Evolutionary conservation across 2,113 vertebrate genomes (phyloP), one percentile per base, ranked within the genome.

Genomic region (Corydoras sp.): DNA sequence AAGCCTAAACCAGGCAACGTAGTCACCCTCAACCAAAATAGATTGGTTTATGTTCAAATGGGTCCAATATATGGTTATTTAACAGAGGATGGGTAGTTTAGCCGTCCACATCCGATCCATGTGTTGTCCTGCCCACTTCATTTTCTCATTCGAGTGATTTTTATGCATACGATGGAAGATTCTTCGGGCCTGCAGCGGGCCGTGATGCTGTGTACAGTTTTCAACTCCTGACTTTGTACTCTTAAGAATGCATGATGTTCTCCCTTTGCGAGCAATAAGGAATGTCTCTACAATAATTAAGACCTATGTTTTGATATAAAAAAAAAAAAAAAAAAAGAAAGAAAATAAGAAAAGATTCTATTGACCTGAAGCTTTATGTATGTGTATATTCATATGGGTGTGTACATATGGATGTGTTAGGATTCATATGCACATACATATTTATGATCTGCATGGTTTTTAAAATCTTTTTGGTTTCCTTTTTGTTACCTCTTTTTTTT

Each of bases 241-340:
- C 85, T 67, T 24, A 83, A 81, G 81, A 82, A 79, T 85, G 89
- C 90, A 89, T 89, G 81, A 83, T 15, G 80, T 84, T 85, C 83
- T 87, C 81, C 83, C 83, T 84, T 82, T 72, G 81, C 84, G 81
- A 89, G 86, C 87, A 89, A 84, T 89, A 88, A 89, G 83, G 80
- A 81, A 71, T 78, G 65, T 78, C 70, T 73, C 76, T 69, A 65
- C 59, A 71, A 68, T 62, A 68, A 58, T 69, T 73, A 82, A 60
- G 67, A 80, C 61, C 69, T 68, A 72, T 80, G 77, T 80, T 82
- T 80, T 85, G 78, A 83, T 83, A 84, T 81, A 78, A 74, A 73
- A 72, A 72, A 71, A 24, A n/a, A n/a, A n/a, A n/a, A n/a, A n/a
- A n/a, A n/a, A n/a, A n/a, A n/a, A n/a, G n/a, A n/a, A n/a, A n/a